Percentiles rank a stretch among this genome's conserved stretches.
Conservation (phyloP, 2,113 vertebrate genomes). For the Scalopus aquaticus region DNA sequence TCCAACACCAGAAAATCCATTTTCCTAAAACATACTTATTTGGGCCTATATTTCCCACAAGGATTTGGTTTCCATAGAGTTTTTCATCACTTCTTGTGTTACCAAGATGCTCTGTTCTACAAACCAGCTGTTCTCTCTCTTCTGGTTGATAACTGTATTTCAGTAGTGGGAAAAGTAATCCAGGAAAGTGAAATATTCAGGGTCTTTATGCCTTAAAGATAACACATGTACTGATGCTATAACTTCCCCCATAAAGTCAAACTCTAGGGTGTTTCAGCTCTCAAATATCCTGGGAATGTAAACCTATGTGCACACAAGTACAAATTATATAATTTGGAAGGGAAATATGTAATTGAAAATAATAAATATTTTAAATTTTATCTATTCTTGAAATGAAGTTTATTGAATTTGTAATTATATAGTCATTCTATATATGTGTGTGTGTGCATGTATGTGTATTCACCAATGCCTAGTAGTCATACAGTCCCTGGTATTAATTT, state of each 20-base stretch:
- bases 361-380: not conserved
- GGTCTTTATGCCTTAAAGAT: not conserved
- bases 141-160: not conserved
- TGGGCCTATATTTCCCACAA: not conserved
- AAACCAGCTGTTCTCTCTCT: not conserved
- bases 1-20: not conserved
- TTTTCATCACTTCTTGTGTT: not conserved
- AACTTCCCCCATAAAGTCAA: not conserved
- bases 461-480: not conserved
- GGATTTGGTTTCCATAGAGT: not conserved
- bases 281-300: not conserved
- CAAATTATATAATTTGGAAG: not conserved
- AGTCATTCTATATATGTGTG: not conserved
- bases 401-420: not conserved
- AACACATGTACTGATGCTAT: not conserved
- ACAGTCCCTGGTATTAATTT: not conserved
- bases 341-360: not conserved
- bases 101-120: slow-evolving; percentile 1
- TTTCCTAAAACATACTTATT: not conserved
- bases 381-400: not conserved
- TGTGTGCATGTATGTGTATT: not conserved
- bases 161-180: not conserved
- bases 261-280: not conserved
- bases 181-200: not conserved
- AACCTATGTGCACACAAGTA: not conserved